phyloP scores from a whole-genome alignment of 2,113 vertebrate genomes.

The Siniperca chuatsi region DNA sequence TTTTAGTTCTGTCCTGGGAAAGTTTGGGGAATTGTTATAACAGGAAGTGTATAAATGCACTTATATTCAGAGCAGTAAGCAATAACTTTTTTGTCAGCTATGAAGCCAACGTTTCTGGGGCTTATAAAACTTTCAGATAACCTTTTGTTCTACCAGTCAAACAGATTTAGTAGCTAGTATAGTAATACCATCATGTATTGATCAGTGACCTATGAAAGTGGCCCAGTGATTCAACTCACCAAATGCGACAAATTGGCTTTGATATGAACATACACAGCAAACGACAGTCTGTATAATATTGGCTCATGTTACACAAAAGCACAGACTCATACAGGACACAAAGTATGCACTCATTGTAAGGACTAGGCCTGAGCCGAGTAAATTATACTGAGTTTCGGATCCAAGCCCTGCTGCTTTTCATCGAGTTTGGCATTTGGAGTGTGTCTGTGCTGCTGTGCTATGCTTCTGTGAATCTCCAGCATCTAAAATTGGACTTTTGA shows the following conservation, averaged over 20 bases:
- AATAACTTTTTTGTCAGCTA: background rate
- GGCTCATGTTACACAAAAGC: slow-evolving; percentile 1
- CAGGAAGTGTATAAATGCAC: background rate
- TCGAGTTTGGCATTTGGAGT: background rate
- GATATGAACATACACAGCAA: background rate
- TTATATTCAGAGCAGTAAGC: background rate
- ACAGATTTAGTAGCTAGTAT: background rate
- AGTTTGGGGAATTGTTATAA: background rate
- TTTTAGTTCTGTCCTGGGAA: background rate
- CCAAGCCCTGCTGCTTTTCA: background rate
- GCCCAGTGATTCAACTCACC: background rate
- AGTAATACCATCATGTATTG: background rate
- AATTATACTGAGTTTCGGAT: background rate
- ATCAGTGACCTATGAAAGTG: background rate
- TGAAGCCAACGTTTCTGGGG: background rate
- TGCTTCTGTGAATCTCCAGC: slow-evolving; percentile 2
- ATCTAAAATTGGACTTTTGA: background rate
- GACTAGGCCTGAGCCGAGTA: slow-evolving; percentile 41
- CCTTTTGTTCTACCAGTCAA: background rate
- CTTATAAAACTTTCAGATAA: background rate
- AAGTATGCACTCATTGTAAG: background rate
- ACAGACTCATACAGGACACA: slow-evolving; percentile 16
- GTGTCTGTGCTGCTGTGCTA: background rate
- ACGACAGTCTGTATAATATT: background rate
- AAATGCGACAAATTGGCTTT: background rate